Evolutionary conservation across 1,140 invertebrate species (phyloP), one percentile per base, ranked within the genome.

Genomic region (Hyphantria cunea): DNA sequence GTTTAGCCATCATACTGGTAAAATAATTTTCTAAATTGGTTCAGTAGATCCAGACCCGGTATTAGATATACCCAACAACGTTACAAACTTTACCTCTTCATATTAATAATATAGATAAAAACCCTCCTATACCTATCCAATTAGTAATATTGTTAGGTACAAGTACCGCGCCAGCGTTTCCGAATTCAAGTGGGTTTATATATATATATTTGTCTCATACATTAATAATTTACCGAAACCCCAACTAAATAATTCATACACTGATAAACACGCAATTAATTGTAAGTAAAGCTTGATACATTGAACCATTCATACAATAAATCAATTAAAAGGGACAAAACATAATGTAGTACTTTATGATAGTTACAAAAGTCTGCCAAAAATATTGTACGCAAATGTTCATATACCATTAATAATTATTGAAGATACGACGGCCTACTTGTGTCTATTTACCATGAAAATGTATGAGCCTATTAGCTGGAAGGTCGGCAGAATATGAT

Each of bases 401-500:
- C 64, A 70, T 72, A 68, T 66, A 64, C 45, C 63, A 70, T 62
- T 66, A 58, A 66, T 50, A 63, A 62, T 63, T 44, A 60, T 50
- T 59, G 72, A 62, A 68, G 54, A 65, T 51, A 47, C 52, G 47
- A 51, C 66, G 66, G 53, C 60, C 66, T 61, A 61, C 64, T 34
- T 55, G 58, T 61, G 52, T 58, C 64, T 68, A 52, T 49, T 68
- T 77, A 68, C 71, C 69, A 78, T 78, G 74, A 76, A 77, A 78
- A 82, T 75, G 71, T 73, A 81, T 76, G 75, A 71, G 74, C 71
- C 76, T 77, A 83, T 85, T 84, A 82, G 70, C 56, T 73, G 71
- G 80, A 86, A 86, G 84, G 84, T 77, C 84, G 70, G 54, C 66
- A 77, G 74, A 75, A 78, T 78, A 63, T 85, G 84, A 85, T 85